phyloP scores from a whole-genome alignment of 1,140 invertebrate genomes.

The Lordiphosa collinella region DNA sequence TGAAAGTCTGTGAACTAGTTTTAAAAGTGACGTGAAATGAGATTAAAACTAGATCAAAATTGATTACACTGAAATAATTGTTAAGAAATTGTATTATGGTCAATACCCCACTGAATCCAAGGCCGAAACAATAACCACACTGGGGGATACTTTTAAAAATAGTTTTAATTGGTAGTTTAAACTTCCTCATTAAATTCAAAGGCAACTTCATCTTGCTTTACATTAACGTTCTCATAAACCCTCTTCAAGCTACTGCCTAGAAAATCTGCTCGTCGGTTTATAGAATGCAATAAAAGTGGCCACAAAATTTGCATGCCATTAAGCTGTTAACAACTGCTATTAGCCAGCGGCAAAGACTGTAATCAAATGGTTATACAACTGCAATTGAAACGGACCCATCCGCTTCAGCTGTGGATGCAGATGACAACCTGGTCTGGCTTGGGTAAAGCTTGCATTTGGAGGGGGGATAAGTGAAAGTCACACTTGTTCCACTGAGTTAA shows the following conservation, averaged over 20 bases:
- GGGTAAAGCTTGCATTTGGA: constrained; percentile 9
- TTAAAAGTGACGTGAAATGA: no score
- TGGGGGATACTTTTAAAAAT: no score
- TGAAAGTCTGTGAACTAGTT: no score
- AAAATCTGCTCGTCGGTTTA: constrained; percentile 6
- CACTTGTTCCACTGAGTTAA: constrained; percentile 6
- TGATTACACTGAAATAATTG: no score
- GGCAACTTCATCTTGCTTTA: constrained; percentile 13
- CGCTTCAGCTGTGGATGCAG: constrained; percentile 8
- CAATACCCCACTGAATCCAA: no score
- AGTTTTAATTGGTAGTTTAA: no score
- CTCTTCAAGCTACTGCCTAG: not conserved
- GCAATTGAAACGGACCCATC: constrained; percentile 30
- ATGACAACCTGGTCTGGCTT: constrained; percentile 24
- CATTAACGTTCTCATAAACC: not conserved
- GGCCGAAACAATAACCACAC: no score
- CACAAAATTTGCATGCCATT: constrained; percentile 11
- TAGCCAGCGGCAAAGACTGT: constrained; percentile 25
- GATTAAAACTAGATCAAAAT: no score
- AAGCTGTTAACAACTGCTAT: constrained; percentile 38
- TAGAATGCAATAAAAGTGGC: constrained; percentile 29
- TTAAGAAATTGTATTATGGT: no score
- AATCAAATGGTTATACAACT: constrained; percentile 58
- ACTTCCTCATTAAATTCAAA: no score
- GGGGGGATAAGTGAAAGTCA: constrained; percentile 46